A percentile compares a stretch with the other conserved stretches of the same genome.
These are phyloP conservation scores for Dendrolimus punctatus DNA, from an alignment of 1,140 invertebrate genomes.

Conservation along the genomic window DNA sequence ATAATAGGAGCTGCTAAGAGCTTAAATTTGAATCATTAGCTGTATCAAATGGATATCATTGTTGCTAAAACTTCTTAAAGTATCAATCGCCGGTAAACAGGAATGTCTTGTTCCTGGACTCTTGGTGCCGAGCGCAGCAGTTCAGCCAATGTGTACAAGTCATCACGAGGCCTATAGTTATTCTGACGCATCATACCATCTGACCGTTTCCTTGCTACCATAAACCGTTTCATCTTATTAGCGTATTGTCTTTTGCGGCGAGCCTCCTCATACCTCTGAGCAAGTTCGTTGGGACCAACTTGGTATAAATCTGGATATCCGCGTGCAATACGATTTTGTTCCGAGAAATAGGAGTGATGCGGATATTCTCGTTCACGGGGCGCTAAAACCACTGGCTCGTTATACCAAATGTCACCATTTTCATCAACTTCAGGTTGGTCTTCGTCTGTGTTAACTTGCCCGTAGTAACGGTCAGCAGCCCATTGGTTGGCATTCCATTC, in stretches of 20 bases:
- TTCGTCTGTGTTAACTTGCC: slow-evolving; percentile 46
- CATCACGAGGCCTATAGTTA: slow-evolving; percentile 57
- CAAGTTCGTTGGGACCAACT: slow-evolving; percentile 51
- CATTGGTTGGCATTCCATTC: slow-evolving; percentile 61
- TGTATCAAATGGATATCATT: slow-evolving; percentile 31
- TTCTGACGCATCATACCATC: slow-evolving; percentile 53
- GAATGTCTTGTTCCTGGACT: slow-evolving; percentile 60
- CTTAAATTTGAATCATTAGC: neutral
- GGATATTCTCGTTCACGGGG: slow-evolving; percentile 54
- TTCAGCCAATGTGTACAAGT: slow-evolving; percentile 65
- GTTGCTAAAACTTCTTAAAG: slow-evolving; percentile 47
- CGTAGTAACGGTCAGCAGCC: slow-evolving; percentile 58
- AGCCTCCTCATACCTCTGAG: slow-evolving; percentile 58
- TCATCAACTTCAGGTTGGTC: slow-evolving; percentile 59
- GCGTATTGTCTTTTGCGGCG: slow-evolving; percentile 66
- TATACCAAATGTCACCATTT: slow-evolving; percentile 62
- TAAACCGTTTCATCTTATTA: slow-evolving; percentile 67
- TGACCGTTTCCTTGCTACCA: slow-evolving; percentile 67
- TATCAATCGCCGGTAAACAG: slow-evolving; percentile 65
- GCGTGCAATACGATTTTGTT: slow-evolving; percentile 53
- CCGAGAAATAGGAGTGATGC: slow-evolving; percentile 57
- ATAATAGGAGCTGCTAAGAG: neutral
- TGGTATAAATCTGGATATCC: slow-evolving; percentile 55
- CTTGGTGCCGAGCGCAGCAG: slow-evolving; percentile 61
- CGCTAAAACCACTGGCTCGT: slow-evolving; percentile 55